Evolutionary conservation across 2,888 invertebrate species (phyloP), one percentile per base, ranked within the genome.

Genomic region (Steinernema scapterisci): DNA sequence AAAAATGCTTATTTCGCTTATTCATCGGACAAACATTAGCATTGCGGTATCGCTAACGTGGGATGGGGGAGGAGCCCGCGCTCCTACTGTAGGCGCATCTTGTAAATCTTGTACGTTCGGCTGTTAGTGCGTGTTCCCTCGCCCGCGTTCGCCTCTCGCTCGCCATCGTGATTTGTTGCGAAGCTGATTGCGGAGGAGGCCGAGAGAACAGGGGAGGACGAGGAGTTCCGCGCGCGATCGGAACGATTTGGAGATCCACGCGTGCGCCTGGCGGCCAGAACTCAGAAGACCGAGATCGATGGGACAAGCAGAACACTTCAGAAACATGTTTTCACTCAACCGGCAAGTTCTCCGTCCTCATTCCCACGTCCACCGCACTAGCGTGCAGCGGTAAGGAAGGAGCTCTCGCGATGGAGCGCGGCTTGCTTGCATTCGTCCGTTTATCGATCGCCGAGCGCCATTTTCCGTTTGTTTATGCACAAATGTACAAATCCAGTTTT

Each of bases 311-410:
- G 52, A 52, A 23, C 16, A 21, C 23, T 52, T 5, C 21, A 52
- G 21, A 11, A 23, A 52, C 38, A 16, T 63, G 63, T 63, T 63
- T 63, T 63, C 63, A 63, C 38, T 38, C 21, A 21, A 21, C 23
- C 11, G 52, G 21, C 23, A 23, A 52, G 27, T 31, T 63, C 31
- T 21, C 38, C 6, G 13, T n/a, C 48, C 19, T 48, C 48, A 38
- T 6, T 48, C 13, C 27, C 63, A 31, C 27, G 23, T 63, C 7
- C 27, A 27, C 9, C 63, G 63, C 38, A 27, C 63, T 31, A 27
- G 25, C 63, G 27, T 63, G 63, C 63, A 63, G 63, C 63, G 63
- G 63, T 63, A 63, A 63, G n/a, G 63, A 27, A 63, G 63, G 63
- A 63, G 63, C 27, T 25, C 27, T 63, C 31, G 63, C 31, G 31